Evolutionary conservation across 2,888 invertebrate genomes (phyloP).

Genomic region (Troides aeacus): DNA sequence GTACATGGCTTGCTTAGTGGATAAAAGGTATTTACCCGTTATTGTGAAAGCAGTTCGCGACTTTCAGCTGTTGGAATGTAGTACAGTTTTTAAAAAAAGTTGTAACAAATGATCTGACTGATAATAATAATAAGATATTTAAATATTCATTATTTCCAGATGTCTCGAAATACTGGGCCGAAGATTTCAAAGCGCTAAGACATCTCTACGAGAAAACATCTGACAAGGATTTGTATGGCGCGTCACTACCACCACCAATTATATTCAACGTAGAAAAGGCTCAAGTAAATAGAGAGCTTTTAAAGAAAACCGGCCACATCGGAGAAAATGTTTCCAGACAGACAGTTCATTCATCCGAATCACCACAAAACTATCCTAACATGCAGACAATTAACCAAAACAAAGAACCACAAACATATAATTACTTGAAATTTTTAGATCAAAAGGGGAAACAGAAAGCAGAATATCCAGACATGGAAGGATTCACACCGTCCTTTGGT

Average conservation of each 20-base stretch:
- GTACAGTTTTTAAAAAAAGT: no score
- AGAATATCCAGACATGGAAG: constrained; percentile 39
- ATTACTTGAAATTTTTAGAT: constrained; percentile 62
- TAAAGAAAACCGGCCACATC: constrained; percentile 53
- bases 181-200: constrained; percentile 67
- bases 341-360: constrained; percentile 23
- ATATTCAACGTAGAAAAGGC: constrained; percentile 38
- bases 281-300: constrained; percentile 32
- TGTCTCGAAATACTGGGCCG: constrained; percentile 66
- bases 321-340: constrained; percentile 40
- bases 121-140: not conserved
- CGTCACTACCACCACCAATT: constrained; percentile 49
- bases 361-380: constrained; percentile 44
- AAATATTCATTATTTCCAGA: constrained; percentile 45
- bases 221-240: constrained; percentile 64
- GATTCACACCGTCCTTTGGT: constrained; percentile 47
- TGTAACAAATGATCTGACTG: no score
- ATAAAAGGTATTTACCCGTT: no score
- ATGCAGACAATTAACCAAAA: constrained; percentile 59
- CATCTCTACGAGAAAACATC: constrained; percentile 71
- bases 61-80: no score
- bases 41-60: no score
- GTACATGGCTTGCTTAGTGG: no score
- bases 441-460: constrained; percentile 46
- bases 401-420: constrained; percentile 64